phyloP scores from a whole-genome alignment of 1,140 invertebrate species.

The Drosophila simulans region DNA sequence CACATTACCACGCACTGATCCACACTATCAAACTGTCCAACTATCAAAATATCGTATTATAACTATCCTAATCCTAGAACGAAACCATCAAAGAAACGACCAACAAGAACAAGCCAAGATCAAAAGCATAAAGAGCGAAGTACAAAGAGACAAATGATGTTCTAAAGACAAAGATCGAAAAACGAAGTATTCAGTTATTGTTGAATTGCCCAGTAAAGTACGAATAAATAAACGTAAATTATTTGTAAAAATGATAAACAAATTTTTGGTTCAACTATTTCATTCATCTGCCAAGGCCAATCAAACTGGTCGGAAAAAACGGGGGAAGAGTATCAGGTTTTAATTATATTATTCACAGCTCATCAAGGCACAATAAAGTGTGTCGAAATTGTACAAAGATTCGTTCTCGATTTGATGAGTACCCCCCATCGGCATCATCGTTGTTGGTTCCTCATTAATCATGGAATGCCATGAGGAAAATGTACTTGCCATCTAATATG shows the following conservation, averaged over 20 bases:
- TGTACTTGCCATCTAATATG: slow-evolving; percentile 22
- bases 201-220: slow-evolving; percentile 67
- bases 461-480: slow-evolving; percentile 53
- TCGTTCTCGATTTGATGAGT: slow-evolving; percentile 64
- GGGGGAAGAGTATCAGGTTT: slow-evolving; percentile 41
- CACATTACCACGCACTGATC: slow-evolving; percentile 51
- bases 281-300: slow-evolving; percentile 62
- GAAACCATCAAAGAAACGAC: slow-evolving; percentile 57
- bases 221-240: slow-evolving; percentile 79
- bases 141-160: slow-evolving; percentile 82
- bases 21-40: slow-evolving; percentile 33
- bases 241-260: slow-evolving; percentile 71
- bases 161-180: slow-evolving; percentile 56
- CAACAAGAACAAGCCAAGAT: slow-evolving; percentile 40
- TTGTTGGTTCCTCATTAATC: slow-evolving; percentile 66
- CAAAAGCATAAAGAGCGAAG: slow-evolving; percentile 69
- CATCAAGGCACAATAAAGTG: slow-evolving; percentile 68
- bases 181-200: slow-evolving; percentile 71
- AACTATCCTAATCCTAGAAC: slow-evolving; percentile 43
- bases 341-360: slow-evolving; percentile 78
- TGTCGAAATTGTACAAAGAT: slow-evolving; percentile 64
- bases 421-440: slow-evolving; percentile 18
- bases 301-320: slow-evolving; percentile 8
- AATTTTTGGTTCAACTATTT: slow-evolving; percentile 50
- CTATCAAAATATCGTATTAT: slow-evolving; percentile 55